These are phyloP conservation scores for Heliconius ethilla DNA, from an alignment of 2,888 invertebrate genomes.

Conservation along the genomic window DNA sequence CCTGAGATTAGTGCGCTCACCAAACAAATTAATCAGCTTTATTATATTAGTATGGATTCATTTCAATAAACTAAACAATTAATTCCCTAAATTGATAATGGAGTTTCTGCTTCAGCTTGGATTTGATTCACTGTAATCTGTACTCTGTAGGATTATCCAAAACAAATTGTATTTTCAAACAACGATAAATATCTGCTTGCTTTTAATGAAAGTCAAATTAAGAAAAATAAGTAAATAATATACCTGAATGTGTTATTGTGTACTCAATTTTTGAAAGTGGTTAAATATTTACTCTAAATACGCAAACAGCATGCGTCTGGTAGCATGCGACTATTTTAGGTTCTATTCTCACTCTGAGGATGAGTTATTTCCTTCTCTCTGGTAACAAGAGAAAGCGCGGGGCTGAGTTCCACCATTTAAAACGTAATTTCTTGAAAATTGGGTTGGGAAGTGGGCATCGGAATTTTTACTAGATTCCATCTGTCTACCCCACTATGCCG, in stretches of 20 bases:
- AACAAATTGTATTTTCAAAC: not conserved
- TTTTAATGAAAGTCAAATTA: not conserved
- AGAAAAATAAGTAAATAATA: not conserved
- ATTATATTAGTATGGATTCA: no score
- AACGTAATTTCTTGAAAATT: not conserved
- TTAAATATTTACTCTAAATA: not conserved
- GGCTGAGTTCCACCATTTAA: not conserved
- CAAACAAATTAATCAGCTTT: no score
- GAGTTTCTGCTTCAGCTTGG: not conserved
- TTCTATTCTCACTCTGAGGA: not conserved
- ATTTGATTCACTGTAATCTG: not conserved
- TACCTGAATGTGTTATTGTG: not conserved
- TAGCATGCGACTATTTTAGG: not conserved
- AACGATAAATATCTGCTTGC: not conserved
- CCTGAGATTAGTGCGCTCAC: no score
- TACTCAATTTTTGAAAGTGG: conserved; percentile 3
- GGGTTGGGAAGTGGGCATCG: not conserved
- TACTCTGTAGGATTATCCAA: not conserved
- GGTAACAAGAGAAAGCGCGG: not conserved
- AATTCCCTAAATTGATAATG: no score
- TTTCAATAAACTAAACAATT: no score
- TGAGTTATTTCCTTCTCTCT: not conserved
- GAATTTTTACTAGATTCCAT: not conserved
- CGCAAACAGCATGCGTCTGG: not conserved
- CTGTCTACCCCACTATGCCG: no score